Base-by-base conservation (phyloP, 2,113 vertebrate species). In the Sardina pilchardus region DNA sequence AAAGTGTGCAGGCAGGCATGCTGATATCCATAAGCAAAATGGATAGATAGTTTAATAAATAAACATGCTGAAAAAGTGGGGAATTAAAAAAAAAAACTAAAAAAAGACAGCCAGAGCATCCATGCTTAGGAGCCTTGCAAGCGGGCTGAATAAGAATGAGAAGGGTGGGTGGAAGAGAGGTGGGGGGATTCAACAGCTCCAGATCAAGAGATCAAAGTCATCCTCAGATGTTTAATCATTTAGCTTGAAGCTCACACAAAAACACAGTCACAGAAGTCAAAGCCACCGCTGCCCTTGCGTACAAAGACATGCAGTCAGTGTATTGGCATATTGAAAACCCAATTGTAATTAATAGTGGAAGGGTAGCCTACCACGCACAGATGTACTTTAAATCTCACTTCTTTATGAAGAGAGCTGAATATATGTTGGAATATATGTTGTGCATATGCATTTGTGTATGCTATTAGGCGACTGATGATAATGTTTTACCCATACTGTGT, bases 171-270 rank as follows among this genome's bases (percentile, higher is more conserved):
- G 59, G 59, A 63, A 26, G 24, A 63, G 59, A n/a, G n/a, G 63
- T 30, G 81, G 45, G 63, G 84, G 84, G 83, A 44, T 85, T 34
- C 26, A 26, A 59, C 43, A 47, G 36, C 80, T 84, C 42, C 47
- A 30, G 78, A 86, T 83, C 75, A 26, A 84, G 83, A 83, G 83
- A 88, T 88, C 88, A 88, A 88, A 86, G 88, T 30, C 42, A 24
- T 71, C 75, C 59, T 84, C 85, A 85, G 85, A 88, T 81, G 83
- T 89, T 87, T 89, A 87, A 89, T 87, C 83, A 83, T 87, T 87
- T 83, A 82, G 83, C 88, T 71, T 30, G 81, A 56, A 83, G 85
- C 84, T 59, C 43, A 39, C 47, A 63, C 82, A 71, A 71, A 71
- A 14, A 71, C 2, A 71, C 63, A 71, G 26, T 30, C 26, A 34